Evolutionary conservation across 2,113 vertebrate genomes (phyloP).

Genomic region (Chloebia gouldiae): DNA sequence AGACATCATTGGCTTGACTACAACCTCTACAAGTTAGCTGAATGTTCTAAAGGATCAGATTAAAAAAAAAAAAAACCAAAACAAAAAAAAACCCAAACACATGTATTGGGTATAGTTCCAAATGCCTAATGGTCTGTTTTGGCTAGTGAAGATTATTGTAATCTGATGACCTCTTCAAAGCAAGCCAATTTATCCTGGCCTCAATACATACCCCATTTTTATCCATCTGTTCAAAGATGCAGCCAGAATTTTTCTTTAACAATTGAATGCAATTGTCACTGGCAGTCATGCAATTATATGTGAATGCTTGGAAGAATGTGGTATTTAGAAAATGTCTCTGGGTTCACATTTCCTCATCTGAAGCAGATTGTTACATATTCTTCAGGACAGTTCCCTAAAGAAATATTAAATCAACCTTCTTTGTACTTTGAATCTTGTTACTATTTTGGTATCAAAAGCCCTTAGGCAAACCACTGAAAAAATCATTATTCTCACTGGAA

Average conservation of each 20-base stretch:
- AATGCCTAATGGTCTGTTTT: conserved; percentile 20
- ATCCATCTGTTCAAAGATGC: conserved; percentile 30
- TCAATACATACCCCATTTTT: not conserved
- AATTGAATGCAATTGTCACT: not conserved
- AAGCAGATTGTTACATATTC: conserved; percentile 52
- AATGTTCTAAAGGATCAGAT: not conserved
- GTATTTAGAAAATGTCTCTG: conserved; percentile 48
- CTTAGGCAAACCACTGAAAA: conserved; percentile 4
- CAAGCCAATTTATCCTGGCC: conserved; percentile 23
- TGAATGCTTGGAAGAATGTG: conserved; percentile 2
- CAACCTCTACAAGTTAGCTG: not conserved
- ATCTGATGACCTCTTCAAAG: conserved; percentile 30
- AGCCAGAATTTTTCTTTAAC: conserved; percentile 28
- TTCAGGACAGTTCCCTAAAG: conserved; percentile 37
- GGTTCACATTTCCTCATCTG: conserved; percentile 48
- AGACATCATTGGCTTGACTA: not conserved
- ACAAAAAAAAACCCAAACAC: not conserved
- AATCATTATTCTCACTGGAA: not conserved
- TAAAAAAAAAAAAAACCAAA: not conserved
- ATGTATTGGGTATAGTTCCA: not conserved
- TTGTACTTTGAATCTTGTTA: conserved; percentile 28
- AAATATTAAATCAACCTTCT: conserved; percentile 28
- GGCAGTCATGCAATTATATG: conserved; percentile 8
- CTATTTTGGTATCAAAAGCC: conserved; percentile 37
- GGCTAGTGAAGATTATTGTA: conserved; percentile 30